These are phyloP conservation scores for Ictalurus furcatus DNA, from an alignment of 2,113 vertebrate genomes.

Conservation along the genomic window DNA sequence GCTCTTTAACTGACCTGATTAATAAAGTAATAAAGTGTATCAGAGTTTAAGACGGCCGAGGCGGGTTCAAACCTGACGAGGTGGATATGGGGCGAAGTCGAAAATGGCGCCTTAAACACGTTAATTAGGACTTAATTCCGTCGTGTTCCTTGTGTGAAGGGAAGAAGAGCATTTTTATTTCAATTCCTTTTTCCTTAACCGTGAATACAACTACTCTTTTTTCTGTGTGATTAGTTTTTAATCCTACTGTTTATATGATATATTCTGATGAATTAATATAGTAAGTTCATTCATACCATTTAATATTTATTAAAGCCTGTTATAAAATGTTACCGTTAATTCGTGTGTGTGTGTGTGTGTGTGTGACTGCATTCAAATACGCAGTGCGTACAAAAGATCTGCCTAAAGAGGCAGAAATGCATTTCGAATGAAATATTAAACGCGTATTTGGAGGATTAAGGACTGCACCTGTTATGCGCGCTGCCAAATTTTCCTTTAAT, in stretches of 20 bases:
- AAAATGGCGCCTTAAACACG: neutral
- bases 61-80: neutral
- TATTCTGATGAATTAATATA: too few relatives aligned
- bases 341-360: neutral
- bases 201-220: neutral
- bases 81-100: neutral
- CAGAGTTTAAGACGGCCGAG: neutral
- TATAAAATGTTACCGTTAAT: neutral
- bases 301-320: neutral
- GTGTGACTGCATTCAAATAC: neutral
- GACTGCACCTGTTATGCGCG: constrained; percentile 67
- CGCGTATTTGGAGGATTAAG: constrained; percentile 73
- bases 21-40: neutral
- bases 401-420: constrained; percentile 23
- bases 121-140: neutral
- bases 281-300: too few relatives aligned
- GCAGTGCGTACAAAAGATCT: neutral
- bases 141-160: neutral
- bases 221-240: neutral
- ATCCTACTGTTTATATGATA: neutral
- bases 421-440: constrained; percentile 65
- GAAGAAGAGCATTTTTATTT: neutral
- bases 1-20: neutral
- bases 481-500: constrained; percentile 61
- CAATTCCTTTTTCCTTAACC: neutral